Base-by-base conservation (phyloP, 2,888 invertebrate species). In the Uloborus plumipes region DNA sequence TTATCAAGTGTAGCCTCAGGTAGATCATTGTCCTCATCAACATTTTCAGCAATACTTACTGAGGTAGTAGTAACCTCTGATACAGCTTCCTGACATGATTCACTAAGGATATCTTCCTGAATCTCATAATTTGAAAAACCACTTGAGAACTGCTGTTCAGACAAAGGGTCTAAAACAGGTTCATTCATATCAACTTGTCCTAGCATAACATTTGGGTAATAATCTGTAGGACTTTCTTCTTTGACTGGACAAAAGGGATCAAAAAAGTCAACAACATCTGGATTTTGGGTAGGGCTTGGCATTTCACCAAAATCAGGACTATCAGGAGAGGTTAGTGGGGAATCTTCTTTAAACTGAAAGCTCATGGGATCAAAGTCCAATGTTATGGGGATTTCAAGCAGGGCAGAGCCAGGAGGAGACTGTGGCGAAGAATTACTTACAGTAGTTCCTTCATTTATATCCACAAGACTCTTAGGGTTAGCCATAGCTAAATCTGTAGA, bases 341-440 rank as follows among this genome's bases (percentile, higher is more conserved):
- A 84, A 59, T 76, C 79, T 72, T 82, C 84, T 39, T 84, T 77
- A 58, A 73, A 82, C 58, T 84, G 69, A 73, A 82, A 84, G 72
- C 78, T 84, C 84, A 84, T 82, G 39, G 84, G 84, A 72, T 84
- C 82, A 75, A 84, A 84, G 71, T 82, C 84, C 82, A 84, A 59
- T 62, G 84, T 82, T 82, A 84, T 82, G 50, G 84, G 78, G 31
- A 26, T 79, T 58, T 82, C 78, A 74, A 82, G 82, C 69, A 84
- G 70, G 51, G 81, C 72, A 65, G 78, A 71, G 64, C 78, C 74
- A 67, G 81, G 76, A 51, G 84, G 81, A 47, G 84, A 84, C 71
- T 82, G 78, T 55, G 84, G 84, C 62, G 84, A 81, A 76, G 31
- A 77, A 59, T 70, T 82, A 82, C 81, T 82, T 82, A 82, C 84